These are phyloP conservation scores for Brachionichthys hirsutus DNA, from an alignment of 2,113 vertebrate genomes.

Conservation along the genomic window DNA sequence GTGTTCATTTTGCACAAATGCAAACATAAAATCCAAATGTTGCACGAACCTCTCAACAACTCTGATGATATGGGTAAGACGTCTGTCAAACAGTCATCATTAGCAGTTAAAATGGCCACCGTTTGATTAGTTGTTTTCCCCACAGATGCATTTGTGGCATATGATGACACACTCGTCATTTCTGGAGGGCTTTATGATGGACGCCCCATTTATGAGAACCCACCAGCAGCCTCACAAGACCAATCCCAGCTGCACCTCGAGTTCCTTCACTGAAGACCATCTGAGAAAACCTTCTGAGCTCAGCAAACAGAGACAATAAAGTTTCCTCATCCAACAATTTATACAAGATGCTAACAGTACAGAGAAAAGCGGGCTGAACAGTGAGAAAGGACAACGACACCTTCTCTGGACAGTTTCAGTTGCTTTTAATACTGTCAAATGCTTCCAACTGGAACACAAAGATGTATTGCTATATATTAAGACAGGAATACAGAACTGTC, in stretches of 20 bases:
- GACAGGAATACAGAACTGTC: background rate
- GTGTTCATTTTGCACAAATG: constrained; percentile 61
- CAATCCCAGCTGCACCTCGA: constrained; percentile 68
- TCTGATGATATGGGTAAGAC: constrained; percentile 66
- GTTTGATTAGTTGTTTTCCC: constrained; percentile 5
- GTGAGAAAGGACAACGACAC: constrained; percentile 8
- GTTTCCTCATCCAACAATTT: background rate
- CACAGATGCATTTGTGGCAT: constrained; percentile 61
- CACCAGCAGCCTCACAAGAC: constrained; percentile 34
- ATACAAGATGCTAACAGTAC: too few species aligned
- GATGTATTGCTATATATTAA: constrained; percentile 9
- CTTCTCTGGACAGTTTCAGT: constrained; percentile 7
- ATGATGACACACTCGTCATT: constrained; percentile 74
- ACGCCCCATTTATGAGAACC: constrained; percentile 59
- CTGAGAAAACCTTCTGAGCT: background rate
- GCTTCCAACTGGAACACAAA: background rate
- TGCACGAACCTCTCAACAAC: constrained; percentile 72
- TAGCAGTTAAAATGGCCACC: background rate
- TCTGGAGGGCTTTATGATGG: constrained; percentile 79
- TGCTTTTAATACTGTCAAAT: constrained; percentile 3
- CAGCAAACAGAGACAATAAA: background rate
- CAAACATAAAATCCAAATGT: constrained; percentile 71
- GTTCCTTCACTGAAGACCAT: constrained; percentile 61
- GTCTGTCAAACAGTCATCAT: background rate
- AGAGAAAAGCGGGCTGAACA: background rate